Evolutionary conservation across 2,888 invertebrate species (phyloP), one percentile per base, ranked within the genome.

Genomic region (Caenorhabditis afra): DNA sequence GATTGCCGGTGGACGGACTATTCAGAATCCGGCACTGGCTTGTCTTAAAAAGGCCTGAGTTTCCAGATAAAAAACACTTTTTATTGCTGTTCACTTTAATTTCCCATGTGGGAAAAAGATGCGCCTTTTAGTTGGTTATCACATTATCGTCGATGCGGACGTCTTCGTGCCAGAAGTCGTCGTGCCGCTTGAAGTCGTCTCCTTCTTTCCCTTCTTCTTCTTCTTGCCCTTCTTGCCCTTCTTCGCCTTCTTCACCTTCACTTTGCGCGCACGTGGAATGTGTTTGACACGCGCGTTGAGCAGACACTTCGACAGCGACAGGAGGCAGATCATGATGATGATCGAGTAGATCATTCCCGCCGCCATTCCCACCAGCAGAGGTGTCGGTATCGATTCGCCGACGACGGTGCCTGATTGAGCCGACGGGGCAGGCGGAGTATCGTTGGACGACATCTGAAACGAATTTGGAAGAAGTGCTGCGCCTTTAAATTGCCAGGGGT

Each of bases 231-330:
- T 70, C 44, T 68, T 68, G 3, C 53, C 65, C 61, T 78, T 70
- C 11, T 76, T 79, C 10, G 37, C 41, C 77, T 75, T 78, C 68
- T 82, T 82, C 44, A 76, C 71, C 45, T 82, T 82, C 18, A 81
- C 79, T 49, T 79, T 82, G 22, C 68, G 58, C 0, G 74, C 82
- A 35, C 67, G 71, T 41, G 79, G 79, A 37, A 82, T 44, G 18
- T 80, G 77, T 52, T 74, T 59, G 22, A 82, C 66, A 20, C 74
- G 67, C 14, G 47, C 23, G 22, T 41, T 50, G 14, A 73, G 55
- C 39, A 81, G 58, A 23, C 49, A 62, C 20, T 68, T 75, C 18
- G 70, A 52, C 0, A 78, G 16, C 11, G 35, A 47, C 14, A 81
- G 50, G 41, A 77, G 73, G 29, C 47, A 55, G 29, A 67, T 45